These are phyloP conservation scores for Amphiduros pacificus DNA, from an alignment of 2,888 invertebrate genomes.

Conservation along the genomic window DNA sequence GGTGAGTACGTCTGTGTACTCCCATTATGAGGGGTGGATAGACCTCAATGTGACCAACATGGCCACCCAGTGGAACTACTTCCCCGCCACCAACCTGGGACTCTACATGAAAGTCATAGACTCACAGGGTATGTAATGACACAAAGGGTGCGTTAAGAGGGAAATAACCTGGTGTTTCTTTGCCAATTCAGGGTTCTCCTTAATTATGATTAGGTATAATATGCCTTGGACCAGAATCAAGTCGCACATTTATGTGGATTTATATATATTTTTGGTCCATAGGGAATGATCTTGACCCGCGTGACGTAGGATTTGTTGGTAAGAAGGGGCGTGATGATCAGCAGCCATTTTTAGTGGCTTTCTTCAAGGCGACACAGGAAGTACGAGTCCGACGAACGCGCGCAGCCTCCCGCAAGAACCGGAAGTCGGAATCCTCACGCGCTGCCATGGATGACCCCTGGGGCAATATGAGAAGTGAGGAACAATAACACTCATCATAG, in stretches of 20 bases:
- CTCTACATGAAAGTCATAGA: slow-evolving; percentile 61
- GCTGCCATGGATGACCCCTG: too few species aligned
- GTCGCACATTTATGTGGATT: too few species aligned
- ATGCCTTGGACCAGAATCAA: too few species aligned
- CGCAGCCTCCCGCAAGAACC: slow-evolving; percentile 1
- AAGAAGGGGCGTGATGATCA: slow-evolving; percentile 66
- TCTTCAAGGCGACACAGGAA: slow-evolving; percentile 60
- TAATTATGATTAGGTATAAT: neutral
- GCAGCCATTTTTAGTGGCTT: slow-evolving; percentile 91
- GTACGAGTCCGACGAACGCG: slow-evolving; percentile 42
- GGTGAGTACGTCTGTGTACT: slow-evolving; percentile 59
- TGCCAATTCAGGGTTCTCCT: neutral
- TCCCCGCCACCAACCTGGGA: slow-evolving; percentile 80
- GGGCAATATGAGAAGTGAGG: too few species aligned
- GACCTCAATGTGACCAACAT: slow-evolving; percentile 82
- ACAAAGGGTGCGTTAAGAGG: neutral
- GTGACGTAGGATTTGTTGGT: slow-evolving; percentile 17
- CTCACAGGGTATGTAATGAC: slow-evolving; percentile 21
- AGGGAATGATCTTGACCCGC: too few species aligned
- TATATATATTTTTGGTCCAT: too few species aligned
- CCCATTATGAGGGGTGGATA: slow-evolving; percentile 62
- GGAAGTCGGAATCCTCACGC: too few species aligned
- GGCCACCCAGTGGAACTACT: slow-evolving; percentile 76
- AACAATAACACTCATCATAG: too few species aligned
- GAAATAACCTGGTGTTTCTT: neutral